Evolutionary conservation across 2,113 vertebrate genomes (phyloP).

Genomic region (Lota lota): DNA sequence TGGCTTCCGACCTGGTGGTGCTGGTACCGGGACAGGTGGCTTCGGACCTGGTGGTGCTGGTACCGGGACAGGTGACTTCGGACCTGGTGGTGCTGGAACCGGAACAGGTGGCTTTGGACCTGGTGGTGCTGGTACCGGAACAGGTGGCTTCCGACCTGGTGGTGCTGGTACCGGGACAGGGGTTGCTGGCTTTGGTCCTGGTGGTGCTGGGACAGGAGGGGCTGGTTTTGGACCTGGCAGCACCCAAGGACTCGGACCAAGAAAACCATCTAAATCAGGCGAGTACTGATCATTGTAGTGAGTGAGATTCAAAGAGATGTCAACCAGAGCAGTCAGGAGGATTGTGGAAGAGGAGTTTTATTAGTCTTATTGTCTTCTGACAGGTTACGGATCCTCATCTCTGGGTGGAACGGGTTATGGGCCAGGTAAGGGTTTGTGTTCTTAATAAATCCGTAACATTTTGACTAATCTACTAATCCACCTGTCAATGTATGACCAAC

Average conservation of each 20-base stretch:
- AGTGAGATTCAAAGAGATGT: neutral
- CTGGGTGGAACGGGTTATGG: slow-evolving; percentile 47
- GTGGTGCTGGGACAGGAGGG: slow-evolving; percentile 17
- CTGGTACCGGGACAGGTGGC: slow-evolving; percentile 34
- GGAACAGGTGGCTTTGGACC: slow-evolving; percentile 26
- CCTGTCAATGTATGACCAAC: no score
- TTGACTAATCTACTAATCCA: neutral
- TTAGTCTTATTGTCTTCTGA: slow-evolving; percentile 6
- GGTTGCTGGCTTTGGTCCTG: slow-evolving; percentile 21
- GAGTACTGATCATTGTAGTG: neutral
- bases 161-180: neutral
- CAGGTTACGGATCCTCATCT: slow-evolving; percentile 41
- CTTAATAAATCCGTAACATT: neutral
- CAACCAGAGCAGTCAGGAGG: no score
- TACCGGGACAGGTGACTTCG: slow-evolving; percentile 26
- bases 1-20: slow-evolving; percentile 14
- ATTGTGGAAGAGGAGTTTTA: neutral
- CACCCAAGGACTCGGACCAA: slow-evolving; percentile 33
- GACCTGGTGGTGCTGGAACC: slow-evolving; percentile 16
- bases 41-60: slow-evolving; percentile 50
- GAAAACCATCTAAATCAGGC: slow-evolving; percentile 65
- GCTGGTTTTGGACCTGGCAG: slow-evolving; percentile 22
- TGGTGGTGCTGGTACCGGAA: slow-evolving; percentile 17
- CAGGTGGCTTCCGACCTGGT: neutral
- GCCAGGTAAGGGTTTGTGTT: slow-evolving; percentile 33